Evolutionary conservation across 2,113 vertebrate species (phyloP), one percentile per base, ranked within the genome.

Genomic region (Vidua macroura): DNA sequence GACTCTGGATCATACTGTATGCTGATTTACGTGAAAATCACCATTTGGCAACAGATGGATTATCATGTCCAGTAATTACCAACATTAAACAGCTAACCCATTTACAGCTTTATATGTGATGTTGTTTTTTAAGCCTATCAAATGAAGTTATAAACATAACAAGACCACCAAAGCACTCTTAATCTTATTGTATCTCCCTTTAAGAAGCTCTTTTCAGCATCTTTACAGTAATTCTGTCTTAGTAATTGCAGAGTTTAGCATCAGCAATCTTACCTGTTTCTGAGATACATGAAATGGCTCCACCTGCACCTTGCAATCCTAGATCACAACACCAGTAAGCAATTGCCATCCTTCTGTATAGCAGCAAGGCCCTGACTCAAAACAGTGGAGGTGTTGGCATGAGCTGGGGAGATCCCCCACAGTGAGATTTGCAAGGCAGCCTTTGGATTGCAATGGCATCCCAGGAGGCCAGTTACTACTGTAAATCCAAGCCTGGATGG

Each of bases 131-230:
- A 95, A 91, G 72, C 51, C 84, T 75, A 86, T 74, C 92, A 97
- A 95, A 94, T 58, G n/a, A 96, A 94, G 79, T 80, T 88, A 95
- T 93, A 93, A 96, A 90, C 73, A 86, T 75, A 94, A 96, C 33
- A 33, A 94, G 90, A 78, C 62, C 83, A 92, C 52, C 44, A 80
- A 91, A 95, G 69, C 51, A 81, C 59, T 2, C 2, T 92, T 96
- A 74, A 94, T 95, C 77, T 94, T 92, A 43, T 41, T 93, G 31
- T 64, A 83, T 60, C 72, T 58, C 63, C 64, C 43, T 90, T 95
- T 75, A 68, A 88, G 70, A 92, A 89, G 78, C 74, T 67, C 83
- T 89, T 92, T 93, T n/a, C 82, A 90, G 73, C 72, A 74, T 64
- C 75, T 78, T 91, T 56, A 83, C 73, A 80, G 85, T 60, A 93